Conservation (phyloP, 2,113 vertebrate genomes). For the Gymnogyps californianus region DNA sequence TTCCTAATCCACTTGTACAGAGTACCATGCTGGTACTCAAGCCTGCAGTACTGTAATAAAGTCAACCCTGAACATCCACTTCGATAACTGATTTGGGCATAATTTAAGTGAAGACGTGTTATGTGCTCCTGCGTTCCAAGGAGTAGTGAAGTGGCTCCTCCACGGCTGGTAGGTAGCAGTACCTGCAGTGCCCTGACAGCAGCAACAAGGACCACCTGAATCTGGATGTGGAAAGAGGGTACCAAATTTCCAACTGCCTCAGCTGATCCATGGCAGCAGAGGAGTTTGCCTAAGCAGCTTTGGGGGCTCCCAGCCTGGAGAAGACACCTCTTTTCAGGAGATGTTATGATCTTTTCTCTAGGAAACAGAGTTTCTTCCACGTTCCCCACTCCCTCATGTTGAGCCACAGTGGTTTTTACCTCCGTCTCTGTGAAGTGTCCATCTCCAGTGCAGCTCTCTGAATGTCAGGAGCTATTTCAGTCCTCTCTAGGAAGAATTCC, state of each 20-base stretch:
- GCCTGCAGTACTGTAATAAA: neutral
- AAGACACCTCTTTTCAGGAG: neutral
- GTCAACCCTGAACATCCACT: neutral
- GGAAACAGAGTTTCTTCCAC: neutral
- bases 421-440: constrained; percentile 36
- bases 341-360: neutral
- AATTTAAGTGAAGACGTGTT: neutral
- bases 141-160: neutral
- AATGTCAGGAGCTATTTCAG: constrained; percentile 59
- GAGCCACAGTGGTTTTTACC: neutral
- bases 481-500: constrained; percentile 53
- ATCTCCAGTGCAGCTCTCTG: constrained; percentile 44
- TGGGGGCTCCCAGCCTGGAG: neutral
- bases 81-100: neutral
- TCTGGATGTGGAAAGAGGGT: neutral
- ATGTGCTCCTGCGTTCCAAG: neutral
- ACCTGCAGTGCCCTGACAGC: neutral
- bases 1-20: neutral
- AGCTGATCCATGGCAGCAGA: neutral
- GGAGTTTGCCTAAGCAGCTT: neutral
- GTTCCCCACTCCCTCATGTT: accelerated
- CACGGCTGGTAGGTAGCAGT: neutral
- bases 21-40: neutral
- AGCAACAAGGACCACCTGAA: neutral
- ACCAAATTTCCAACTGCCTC: neutral